Evolutionary conservation across 2,113 vertebrate species (phyloP).

Genomic region (Oplegnathus fasciatus): DNA sequence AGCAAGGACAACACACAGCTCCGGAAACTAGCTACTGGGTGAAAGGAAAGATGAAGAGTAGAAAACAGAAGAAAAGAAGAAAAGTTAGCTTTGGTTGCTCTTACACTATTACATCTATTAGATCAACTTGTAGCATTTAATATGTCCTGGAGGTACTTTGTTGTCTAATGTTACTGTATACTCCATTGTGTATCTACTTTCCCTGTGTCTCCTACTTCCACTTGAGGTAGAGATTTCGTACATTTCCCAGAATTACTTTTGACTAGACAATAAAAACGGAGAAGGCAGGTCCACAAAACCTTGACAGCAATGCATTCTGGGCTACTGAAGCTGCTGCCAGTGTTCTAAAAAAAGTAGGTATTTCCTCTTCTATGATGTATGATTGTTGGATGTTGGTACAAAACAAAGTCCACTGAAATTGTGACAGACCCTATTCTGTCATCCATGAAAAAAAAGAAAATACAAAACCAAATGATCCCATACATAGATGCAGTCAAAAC

Average conservation of each 20-base stretch:
- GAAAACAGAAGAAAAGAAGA: neutral
- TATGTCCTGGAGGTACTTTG: too few species aligned
- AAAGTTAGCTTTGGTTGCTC: neutral
- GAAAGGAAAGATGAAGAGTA: neutral
- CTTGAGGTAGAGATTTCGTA: neutral
- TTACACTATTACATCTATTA: neutral
- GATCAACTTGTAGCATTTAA: neutral
- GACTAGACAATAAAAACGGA: neutral
- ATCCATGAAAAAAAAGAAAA: too few species aligned
- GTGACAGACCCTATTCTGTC: too few species aligned
- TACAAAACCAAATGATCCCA: too few species aligned
- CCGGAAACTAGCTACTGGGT: slow-evolving; percentile 75
- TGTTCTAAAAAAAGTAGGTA: too few species aligned
- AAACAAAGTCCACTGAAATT: too few species aligned
- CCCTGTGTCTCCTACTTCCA: neutral
- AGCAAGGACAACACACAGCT: slow-evolving; percentile 80
- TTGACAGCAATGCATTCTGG: too few species aligned
- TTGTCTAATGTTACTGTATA: neutral
- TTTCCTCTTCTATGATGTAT: too few species aligned
- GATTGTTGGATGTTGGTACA: too few species aligned
- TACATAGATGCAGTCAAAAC: neutral
- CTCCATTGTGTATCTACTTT: neutral
- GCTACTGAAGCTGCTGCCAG: too few species aligned
- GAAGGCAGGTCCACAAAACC: too few species aligned
- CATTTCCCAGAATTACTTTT: neutral